Evolutionary conservation across 2,888 invertebrate genomes (phyloP), one percentile per base, ranked within the genome.

Genomic region (Lycaena phlaeas): DNA sequence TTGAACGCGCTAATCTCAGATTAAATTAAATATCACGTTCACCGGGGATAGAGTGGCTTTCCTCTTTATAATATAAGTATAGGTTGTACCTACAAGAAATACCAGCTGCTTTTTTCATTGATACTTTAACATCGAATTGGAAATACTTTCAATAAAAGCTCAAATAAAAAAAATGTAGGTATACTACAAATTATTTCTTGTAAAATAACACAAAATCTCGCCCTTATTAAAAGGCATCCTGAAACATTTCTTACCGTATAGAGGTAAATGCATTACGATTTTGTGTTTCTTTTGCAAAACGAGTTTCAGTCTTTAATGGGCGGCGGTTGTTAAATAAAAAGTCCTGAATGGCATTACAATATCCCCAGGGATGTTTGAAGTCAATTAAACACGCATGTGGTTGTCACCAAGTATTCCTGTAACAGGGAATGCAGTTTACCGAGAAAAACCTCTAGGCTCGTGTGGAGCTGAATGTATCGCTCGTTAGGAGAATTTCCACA

Each of bases 311-410:
- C 5, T 22, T 22, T 22, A 22, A 22, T 22, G 22, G 22, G 22
- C 17, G 11, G 22, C 22, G 18, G 22, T 34, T 34, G 34, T 34
- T 34, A 9, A 34, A 9, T 18, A 51, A 53, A 51, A 51, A 53
- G 40, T 42, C 28, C 38, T 53, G 48, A 53, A 53, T 53, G 52
- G 40, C 45, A 50, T 45, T 43, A 34, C 42, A 30, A 36, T 18
- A 41, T 31, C 40, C 45, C 42, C 41, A 39, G 40, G 42, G 36
- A 9, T 47, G 45, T 39, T 47, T 50, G 15, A 49, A 55, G 44
- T 47, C 49, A 51, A 53, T 51, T 52, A 53, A 53, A 59, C 11
- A 26, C 31, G 14, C 31, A 40, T 40, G 39, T 26, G 30, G 31
- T n/a, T 15, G 10, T 10, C 26, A 31, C 31, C 34, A 34, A 1